Base-by-base conservation (phyloP, 1,140 invertebrate genomes). In the Nasonia longicornis region DNA sequence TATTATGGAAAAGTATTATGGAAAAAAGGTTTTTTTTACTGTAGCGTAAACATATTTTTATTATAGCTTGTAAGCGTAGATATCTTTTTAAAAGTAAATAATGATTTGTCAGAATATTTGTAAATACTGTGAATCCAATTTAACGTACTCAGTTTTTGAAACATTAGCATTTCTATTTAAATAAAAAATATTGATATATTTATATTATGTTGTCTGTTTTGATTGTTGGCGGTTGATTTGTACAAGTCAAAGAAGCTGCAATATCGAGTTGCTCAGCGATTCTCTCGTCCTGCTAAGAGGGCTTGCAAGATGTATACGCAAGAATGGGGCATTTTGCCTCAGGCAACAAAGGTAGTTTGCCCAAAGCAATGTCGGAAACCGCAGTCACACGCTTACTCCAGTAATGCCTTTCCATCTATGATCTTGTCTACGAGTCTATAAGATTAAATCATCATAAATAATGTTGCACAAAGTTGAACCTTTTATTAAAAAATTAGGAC, bases 191-290 rank as follows among this genome's bases (percentile, higher is more conserved):
- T 20, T 20, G 48, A 2, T 52, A 42, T 10, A 35, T 35, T 35
- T 35, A 35, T 4, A 35, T 35, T 35, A 3, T 4, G 31, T 35
- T 4, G 4, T 6, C 31, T 83, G 69, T 22, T 70, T 86, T 70
- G 86, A 81, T 64, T 82, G 72, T 42, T 77, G 12, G 48, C 85
- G 29, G 16, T 26, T 16, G 26, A 16, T 26, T 67, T 29, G 1
- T 16, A 4, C 10, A 67, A 2, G 66, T 29, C 10, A 73, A n/a
- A 38, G 2, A 58, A 72, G 45, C 8, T 63, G 16, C n/a, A 12
- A 75, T 63, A 82, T 73, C 29, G 42, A 45, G 75, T 74, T 7
- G 35, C 42, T 73, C 26, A 35, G 22, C 16, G 12, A 74, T 38
- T 78, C 42, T 73, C 42, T 67, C 2, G 58, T n/a, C 38, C 69